Percentiles rank a stretch among this genome's conserved stretches.
These are phyloP conservation scores for Pseudochaenichthys georgianus DNA, from an alignment of 2,797 vertebrate genomes.

Conservation along the genomic window DNA sequence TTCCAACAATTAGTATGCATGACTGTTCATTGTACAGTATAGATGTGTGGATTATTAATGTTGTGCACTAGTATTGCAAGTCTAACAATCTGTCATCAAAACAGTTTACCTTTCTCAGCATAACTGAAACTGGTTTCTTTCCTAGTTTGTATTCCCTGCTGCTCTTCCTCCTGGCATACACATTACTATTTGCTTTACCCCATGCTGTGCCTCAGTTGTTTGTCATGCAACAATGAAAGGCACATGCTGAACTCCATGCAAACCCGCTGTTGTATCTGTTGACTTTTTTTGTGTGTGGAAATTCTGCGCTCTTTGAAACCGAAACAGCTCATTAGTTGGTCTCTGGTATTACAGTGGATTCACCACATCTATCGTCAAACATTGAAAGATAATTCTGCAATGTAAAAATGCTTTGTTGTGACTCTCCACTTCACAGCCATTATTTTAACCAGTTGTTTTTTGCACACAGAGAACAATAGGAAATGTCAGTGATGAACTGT, in stretches of 20 bases:
- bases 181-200: slow-evolving; percentile 56
- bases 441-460: slow-evolving; percentile 13
- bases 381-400: slow-evolving; percentile 29
- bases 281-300: slow-evolving; percentile 30
- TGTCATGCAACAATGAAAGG: slow-evolving; percentile 66
- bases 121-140: slow-evolving; percentile 61
- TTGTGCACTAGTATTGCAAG: slow-evolving; percentile 33
- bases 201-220: slow-evolving; percentile 60
- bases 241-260: slow-evolving; percentile 61
- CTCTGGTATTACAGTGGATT: slow-evolving; percentile 4
- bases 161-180: slow-evolving; percentile 36
- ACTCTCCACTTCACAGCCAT: slow-evolving; percentile 6
- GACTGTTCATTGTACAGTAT: slow-evolving; percentile 9
- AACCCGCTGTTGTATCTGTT: slow-evolving; percentile 45
- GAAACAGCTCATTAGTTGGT: slow-evolving; percentile 36
- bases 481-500: slow-evolving; percentile 3
- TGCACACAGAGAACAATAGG: background rate
- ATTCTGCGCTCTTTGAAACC: slow-evolving; percentile 16
- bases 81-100: slow-evolving; percentile 63
- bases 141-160: slow-evolving; percentile 48
- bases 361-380: background rate
- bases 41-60: slow-evolving; percentile 58
- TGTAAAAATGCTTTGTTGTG: slow-evolving; percentile 1
- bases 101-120: slow-evolving; percentile 62
- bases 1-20: slow-evolving; percentile 35